A percentile compares a stretch with the other conserved stretches of the same genome.
phyloP scores from a whole-genome alignment of 1,140 invertebrate species.

The Yoshiicerus persimilis region DNA sequence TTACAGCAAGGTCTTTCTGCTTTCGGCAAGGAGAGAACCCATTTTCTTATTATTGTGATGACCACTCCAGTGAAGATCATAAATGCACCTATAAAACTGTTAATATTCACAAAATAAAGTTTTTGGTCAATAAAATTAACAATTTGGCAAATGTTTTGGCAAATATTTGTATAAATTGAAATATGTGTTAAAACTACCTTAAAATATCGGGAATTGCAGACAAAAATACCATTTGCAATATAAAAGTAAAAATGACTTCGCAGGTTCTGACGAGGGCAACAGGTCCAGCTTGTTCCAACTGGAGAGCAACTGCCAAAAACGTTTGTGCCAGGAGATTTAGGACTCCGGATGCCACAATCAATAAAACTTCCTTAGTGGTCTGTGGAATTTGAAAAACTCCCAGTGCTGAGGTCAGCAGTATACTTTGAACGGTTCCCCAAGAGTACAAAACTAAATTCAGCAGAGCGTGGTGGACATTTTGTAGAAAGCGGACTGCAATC shows the following conservation, averaged over 20 bases:
- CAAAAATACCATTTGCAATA: conserved; percentile 26
- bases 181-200: neutral
- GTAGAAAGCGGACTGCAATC: conserved; percentile 26
- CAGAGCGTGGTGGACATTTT: conserved; percentile 34
- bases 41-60: neutral
- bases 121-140: neutral
- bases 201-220: neutral
- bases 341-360: neutral
- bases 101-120: neutral
- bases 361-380: neutral
- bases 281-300: conserved; percentile 11
- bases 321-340: conserved; percentile 33
- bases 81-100: neutral
- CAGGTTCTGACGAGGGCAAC: conserved; percentile 24
- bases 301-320: conserved; percentile 10
- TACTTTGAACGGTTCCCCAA: conserved; percentile 14
- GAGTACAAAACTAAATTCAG: conserved; percentile 35
- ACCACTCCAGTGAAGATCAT: neutral
- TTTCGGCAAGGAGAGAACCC: neutral
- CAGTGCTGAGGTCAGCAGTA: neutral
- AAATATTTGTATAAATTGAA: neutral
- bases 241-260: conserved; percentile 31
- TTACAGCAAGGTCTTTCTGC: neutral
- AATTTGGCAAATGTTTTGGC: neutral
- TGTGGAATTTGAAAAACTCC: conserved; percentile 28